Evolutionary conservation across 2,888 invertebrate species (phyloP).

Genomic region (Hemistola chrysoprasaria): DNA sequence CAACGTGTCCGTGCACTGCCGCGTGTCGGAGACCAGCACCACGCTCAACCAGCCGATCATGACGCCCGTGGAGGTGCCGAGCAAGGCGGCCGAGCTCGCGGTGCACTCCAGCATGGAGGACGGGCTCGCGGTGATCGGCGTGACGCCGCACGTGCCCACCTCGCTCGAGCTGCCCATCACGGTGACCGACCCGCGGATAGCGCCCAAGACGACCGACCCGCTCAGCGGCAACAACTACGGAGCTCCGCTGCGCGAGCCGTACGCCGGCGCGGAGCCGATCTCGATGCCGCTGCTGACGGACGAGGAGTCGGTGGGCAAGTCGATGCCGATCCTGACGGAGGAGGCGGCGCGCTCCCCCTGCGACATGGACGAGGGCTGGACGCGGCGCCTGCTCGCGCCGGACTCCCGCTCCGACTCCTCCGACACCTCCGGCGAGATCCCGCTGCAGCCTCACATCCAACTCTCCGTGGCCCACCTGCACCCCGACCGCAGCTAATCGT

Average conservation of each 20-base stretch:
- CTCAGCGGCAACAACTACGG: conserved; percentile 50
- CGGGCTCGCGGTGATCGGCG: conserved; percentile 82
- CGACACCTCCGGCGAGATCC: conserved; percentile 66
- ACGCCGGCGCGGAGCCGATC: conserved; percentile 64
- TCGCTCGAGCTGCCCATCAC: conserved; percentile 89
- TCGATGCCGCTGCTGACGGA: conserved; percentile 84
- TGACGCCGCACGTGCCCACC: conserved; percentile 83
- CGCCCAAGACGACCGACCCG: conserved; percentile 76
- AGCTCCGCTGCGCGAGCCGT: conserved; percentile 55
- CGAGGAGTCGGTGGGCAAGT: conserved; percentile 62
- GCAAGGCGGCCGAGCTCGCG: conserved; percentile 62
- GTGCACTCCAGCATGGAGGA: conserved; percentile 72
- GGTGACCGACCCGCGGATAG: conserved; percentile 88
- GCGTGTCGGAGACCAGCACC: conserved; percentile 89
- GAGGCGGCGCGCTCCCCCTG: conserved; percentile 45
- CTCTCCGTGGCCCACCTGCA: conserved; percentile 55
- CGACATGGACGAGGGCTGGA: conserved; percentile 57
- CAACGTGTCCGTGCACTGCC: conserved; percentile 78
- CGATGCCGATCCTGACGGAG: conserved; percentile 73
- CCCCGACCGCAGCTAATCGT: conserved; percentile 55
- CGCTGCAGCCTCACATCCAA: conserved; percentile 65
- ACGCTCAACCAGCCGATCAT: conserved; percentile 90
- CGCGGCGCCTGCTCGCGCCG: conserved; percentile 60
- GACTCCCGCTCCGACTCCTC: conserved; percentile 65
- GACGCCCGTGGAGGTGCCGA: conserved; percentile 89